phyloP scores from a whole-genome alignment of 2,888 invertebrate species.

The Unio delphinus region DNA sequence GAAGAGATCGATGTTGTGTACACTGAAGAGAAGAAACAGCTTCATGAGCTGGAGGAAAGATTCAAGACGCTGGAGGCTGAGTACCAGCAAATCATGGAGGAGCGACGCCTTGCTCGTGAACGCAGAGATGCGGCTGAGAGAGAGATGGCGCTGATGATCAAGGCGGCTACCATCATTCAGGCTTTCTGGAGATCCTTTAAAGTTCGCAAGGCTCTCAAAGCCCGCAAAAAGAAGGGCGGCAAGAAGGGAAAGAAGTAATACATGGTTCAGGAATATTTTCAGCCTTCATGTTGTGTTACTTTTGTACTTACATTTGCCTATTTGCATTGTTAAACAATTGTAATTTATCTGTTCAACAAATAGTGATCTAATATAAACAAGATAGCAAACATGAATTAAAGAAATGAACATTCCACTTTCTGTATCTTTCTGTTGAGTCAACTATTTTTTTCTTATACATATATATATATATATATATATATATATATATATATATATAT shows the following conservation, averaged over 20 bases:
- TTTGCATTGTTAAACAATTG: no score
- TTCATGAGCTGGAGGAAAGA: slow-evolving; percentile 69
- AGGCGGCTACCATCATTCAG: slow-evolving; percentile 70
- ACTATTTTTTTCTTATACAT: no score
- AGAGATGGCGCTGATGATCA: slow-evolving; percentile 65
- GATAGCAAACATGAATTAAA: no score
- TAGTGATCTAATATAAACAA: no score
- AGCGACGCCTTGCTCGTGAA: slow-evolving; percentile 66
- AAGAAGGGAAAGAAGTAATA: slow-evolving; percentile 49
- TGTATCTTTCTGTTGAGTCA: no score
- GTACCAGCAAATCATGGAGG: slow-evolving; percentile 69
- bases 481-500: no score
- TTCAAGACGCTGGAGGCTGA: slow-evolving; percentile 70
- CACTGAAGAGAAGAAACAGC: slow-evolving; percentile 71
- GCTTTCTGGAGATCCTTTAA: slow-evolving; percentile 72
- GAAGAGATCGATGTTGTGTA: slow-evolving; percentile 70
- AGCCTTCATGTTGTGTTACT: no score
- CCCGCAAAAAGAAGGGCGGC: slow-evolving; percentile 68
- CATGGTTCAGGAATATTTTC: neutral
- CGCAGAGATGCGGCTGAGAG: slow-evolving; percentile 67
- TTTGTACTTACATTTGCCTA: no score
- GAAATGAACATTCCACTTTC: no score
- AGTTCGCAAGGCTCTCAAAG: slow-evolving; percentile 69
- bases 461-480: no score
- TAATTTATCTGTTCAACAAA: no score